Evolutionary conservation across 2,888 invertebrate genomes (phyloP).

Genomic region (Drosophila putrida): DNA sequence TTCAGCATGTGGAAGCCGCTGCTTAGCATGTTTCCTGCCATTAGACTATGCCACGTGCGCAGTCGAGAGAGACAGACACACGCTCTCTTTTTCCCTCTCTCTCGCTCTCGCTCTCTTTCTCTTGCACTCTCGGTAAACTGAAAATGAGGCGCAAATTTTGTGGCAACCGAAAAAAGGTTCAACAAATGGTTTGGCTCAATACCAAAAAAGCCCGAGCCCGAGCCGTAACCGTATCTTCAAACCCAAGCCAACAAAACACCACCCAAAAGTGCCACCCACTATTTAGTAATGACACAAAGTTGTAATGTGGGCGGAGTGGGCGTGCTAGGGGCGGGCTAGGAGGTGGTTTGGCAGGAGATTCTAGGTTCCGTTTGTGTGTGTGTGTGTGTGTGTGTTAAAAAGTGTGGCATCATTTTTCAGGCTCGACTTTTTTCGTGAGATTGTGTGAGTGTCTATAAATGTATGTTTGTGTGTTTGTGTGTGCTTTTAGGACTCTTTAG

Average conservation of each 20-base stretch:
- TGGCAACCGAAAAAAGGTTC: constrained; percentile 79
- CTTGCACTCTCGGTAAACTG: constrained; percentile 36
- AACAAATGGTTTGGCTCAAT: constrained; percentile 79
- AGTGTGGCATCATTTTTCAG: constrained; percentile 71
- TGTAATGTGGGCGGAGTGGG: constrained; percentile 11
- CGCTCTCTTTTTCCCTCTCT: constrained; percentile 3
- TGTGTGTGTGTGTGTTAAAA: constrained; percentile 24
- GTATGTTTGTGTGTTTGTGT: constrained; percentile 11
- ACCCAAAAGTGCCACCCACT: constrained; percentile 51
- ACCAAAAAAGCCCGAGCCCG: constrained; percentile 51
- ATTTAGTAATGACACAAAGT: constrained; percentile 80
- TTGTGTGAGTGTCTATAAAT: constrained; percentile 21
- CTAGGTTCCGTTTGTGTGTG: constrained; percentile 31
- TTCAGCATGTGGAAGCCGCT: constrained; percentile 79
- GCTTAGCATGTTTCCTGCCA: constrained; percentile 81
- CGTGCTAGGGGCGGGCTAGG: neutral
- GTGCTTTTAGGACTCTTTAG: neutral
- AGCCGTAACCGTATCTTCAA: constrained; percentile 47
- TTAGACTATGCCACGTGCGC: constrained; percentile 73
- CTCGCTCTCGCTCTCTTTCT: neutral
- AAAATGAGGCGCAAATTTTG: constrained; percentile 82
- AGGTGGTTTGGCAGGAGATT: neutral
- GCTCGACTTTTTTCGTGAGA: constrained; percentile 37
- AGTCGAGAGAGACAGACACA: constrained; percentile 34
- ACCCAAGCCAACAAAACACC: neutral